Evolutionary conservation across 2,113 vertebrate species (phyloP).

Genomic region (Hippopotamus amphibius): DNA sequence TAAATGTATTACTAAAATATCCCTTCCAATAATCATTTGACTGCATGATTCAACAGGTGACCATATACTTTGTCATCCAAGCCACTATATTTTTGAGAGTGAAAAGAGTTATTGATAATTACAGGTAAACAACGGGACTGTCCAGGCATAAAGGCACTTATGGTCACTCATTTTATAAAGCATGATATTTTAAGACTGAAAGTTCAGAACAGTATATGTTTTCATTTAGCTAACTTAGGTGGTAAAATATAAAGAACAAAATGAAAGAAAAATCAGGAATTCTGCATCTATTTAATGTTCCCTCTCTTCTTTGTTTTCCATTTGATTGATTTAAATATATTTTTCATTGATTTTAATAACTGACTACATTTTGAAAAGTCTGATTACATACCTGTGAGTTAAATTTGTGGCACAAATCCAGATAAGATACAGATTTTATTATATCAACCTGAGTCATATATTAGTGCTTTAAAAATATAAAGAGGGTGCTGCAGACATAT

Average conservation of each 20-base stretch:
- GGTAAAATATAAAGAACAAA: not conserved
- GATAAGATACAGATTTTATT: slow-evolving; percentile 53
- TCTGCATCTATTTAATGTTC: not conserved
- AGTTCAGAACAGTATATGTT: not conserved
- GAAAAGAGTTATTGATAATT: not conserved
- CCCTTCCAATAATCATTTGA: not conserved
- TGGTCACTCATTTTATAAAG: not conserved
- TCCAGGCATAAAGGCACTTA: not conserved
- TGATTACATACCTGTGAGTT: not conserved
- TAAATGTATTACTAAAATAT: not conserved
- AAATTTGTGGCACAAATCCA: slow-evolving; percentile 46
- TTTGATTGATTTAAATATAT: slow-evolving; percentile 40
- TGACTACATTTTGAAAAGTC: slow-evolving; percentile 26
- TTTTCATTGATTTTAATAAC: not conserved
- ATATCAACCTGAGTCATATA: not conserved
- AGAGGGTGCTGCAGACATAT: not conserved
- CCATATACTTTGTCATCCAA: not conserved
- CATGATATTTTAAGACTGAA: not conserved
- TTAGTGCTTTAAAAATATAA: not conserved
- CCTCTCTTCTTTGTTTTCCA: slow-evolving; percentile 2
- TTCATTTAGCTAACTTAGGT: slow-evolving; percentile 37
- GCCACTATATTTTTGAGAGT: not conserved
- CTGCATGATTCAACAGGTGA: not conserved
- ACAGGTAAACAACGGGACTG: not conserved
- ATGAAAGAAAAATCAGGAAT: slow-evolving; percentile 17